Base-by-base conservation (phyloP, 2,888 invertebrate species). In the Synanthedon tipuliformis region DNA sequence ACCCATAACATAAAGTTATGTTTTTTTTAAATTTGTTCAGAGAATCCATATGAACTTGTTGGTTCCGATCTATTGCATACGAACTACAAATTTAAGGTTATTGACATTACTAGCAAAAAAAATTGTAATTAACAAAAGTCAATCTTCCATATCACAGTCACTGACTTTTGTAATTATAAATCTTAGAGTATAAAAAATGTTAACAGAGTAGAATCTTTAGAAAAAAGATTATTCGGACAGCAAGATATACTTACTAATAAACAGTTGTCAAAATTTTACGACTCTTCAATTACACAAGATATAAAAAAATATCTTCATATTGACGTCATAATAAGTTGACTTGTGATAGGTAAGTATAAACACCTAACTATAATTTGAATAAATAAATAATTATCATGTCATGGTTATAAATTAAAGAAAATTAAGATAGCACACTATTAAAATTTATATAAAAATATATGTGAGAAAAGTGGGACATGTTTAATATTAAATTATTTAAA, bases 401-500 rank as follows among this genome's bases (percentile, higher is more conserved):
- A 34, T 45, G 11, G 11, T 13, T 13, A 45, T 45, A 45, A 45
- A 45, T 45, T 13, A 45, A 45, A n/a, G 7, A 4, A 45, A 45
- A 45, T 45, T 45, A 13, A 45, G 45, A 45, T 45, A 45, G 12
- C 10, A 45, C 12, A 45, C 13, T 13, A 45, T 45, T 45, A 13
- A 13, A 45, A 45, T 45, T 34, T 34, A 34, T 45, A 45, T 45
- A 45, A 45, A 13, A 15, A 13, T 41, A n/a, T 13, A 13, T 13
- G 13, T 12, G 45, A 45, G n/a, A 45, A 13, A 45, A 45, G 45
- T 45, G 45, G 45, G 45, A 45, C 45, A 45, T 15, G 50, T 50
- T 51, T 53, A 50, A 40, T 50, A 50, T 53, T 50, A 50, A 53
- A 53, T 41, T 53, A 53, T 53, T 53, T 27, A 53, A 53, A 53